Base-by-base conservation (phyloP, 1,140 invertebrate species). In the Heterodera schachtii region DNA sequence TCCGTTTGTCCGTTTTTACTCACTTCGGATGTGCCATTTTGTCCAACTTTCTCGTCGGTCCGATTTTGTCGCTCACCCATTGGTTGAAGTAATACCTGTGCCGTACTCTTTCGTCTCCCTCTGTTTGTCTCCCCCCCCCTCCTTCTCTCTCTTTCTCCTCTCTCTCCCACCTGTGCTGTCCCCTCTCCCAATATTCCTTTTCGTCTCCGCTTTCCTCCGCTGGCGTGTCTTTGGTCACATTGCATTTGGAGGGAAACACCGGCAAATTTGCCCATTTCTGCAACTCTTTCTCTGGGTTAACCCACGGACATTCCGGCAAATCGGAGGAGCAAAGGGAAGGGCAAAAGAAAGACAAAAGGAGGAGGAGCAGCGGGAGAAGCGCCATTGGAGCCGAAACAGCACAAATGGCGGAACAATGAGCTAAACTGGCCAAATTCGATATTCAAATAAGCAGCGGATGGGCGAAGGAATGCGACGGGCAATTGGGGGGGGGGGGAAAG, bases 11-110 rank as follows among this genome's bases (percentile, higher is more conserved):
- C 31, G 0, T 31, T 1, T 0, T 31, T 31, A 84, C 70, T 85
- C 64, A 89, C 87, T 82, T 74, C 77, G 84, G 78, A 79, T 90
- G 86, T 31, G 84, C 76, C 44, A 79, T 69, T 13, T 41, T 81
- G 64, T 82, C 84, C 16, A 90, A 49, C 21, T 86, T 79, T 70
- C 88, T 69, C 52, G 73, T n/a, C 44, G 89, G 88, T 11, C 88
- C 89, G 70, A 89, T 81, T 73, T 84, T 85, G 77, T 89, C 88
- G 57, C 87, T 89, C n/a, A 86, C 82, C 16, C 82, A 71, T 3
- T 80, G 79, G 75, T 89, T 89, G 70, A 89, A 89, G 74, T 78
- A 78, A 46, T 78, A 70, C 13, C 74, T 76, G 19, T 57, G 57
- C 79, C 80, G n/a, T 3, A 64, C 11, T 52, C 11, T 52, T 52